Conservation (phyloP, 2,113 vertebrate species). For the Dromas ardeola region DNA sequence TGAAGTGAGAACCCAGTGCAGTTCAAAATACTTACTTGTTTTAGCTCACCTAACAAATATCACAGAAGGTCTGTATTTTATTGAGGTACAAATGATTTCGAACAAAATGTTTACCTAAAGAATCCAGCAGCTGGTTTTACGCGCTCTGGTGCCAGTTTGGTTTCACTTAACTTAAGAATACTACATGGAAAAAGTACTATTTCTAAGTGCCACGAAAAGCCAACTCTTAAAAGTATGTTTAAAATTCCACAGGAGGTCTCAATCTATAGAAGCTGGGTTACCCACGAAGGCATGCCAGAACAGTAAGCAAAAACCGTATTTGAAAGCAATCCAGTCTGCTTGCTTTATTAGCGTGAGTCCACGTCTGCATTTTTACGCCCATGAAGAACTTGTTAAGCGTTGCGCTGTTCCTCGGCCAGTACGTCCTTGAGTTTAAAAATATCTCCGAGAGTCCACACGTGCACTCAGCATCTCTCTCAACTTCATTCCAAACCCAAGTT, state of each 20-base stretch:
- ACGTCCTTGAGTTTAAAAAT: neutral
- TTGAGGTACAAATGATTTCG: neutral
- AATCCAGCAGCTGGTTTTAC: neutral
- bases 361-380: neutral
- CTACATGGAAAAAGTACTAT: neutral
- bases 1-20: neutral
- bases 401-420: neutral
- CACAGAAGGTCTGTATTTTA: neutral
- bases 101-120: neutral
- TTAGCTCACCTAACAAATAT: neutral
- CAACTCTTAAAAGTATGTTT: neutral
- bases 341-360: neutral
- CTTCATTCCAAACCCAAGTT: neutral
- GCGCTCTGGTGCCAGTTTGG: neutral
- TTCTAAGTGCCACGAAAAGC: neutral
- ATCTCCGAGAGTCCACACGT: neutral
- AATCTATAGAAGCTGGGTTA: neutral
- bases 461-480: neutral
- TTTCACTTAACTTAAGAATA: neutral
- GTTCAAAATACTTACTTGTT: neutral
- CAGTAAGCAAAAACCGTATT: neutral
- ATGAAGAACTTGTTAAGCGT: conserved; percentile 2
- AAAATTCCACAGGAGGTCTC: neutral
- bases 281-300: neutral
- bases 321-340: neutral